A percentile compares a stretch with the other conserved stretches of the same genome.
Conservation (phyloP, 2,797 vertebrate species). For the Dicrostonyx torquatus region DNA sequence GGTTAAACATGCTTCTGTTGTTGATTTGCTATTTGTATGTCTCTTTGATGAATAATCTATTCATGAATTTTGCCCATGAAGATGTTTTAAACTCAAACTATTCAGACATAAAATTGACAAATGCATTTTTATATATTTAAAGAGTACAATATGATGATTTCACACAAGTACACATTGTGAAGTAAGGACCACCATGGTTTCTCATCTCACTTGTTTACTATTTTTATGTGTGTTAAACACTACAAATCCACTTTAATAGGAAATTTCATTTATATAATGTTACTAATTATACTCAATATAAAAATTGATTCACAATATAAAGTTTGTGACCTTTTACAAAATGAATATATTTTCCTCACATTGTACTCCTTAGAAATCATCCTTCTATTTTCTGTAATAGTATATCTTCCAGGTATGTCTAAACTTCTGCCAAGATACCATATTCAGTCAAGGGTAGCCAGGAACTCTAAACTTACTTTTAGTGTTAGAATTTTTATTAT, state of each 20-base stretch:
- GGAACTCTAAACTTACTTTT: neutral
- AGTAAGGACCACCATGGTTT: neutral
- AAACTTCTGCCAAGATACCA: neutral
- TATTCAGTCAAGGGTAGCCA: neutral
- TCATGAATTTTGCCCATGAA: neutral
- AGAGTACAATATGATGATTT: neutral
- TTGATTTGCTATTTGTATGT: neutral
- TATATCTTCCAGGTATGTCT: neutral
- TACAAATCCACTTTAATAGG: neutral
- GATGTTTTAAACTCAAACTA: neutral
- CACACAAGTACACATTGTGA: neutral
- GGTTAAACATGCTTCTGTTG: neutral
- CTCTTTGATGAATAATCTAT: neutral
- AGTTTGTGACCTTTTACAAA: neutral
- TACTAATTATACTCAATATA: neutral
- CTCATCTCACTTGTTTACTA: neutral
- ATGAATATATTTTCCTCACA: neutral
- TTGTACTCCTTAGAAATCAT: neutral
- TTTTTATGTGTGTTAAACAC: neutral
- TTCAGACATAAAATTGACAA: neutral
- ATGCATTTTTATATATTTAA: neutral
- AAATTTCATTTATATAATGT: neutral
- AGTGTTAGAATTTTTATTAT: neutral
- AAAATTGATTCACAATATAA: neutral
- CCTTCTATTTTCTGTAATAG: neutral